A percentile compares a stretch with the other conserved stretches of the same genome.
phyloP scores from a whole-genome alignment of 2,113 vertebrate species.

The Steatornis caripensis region DNA sequence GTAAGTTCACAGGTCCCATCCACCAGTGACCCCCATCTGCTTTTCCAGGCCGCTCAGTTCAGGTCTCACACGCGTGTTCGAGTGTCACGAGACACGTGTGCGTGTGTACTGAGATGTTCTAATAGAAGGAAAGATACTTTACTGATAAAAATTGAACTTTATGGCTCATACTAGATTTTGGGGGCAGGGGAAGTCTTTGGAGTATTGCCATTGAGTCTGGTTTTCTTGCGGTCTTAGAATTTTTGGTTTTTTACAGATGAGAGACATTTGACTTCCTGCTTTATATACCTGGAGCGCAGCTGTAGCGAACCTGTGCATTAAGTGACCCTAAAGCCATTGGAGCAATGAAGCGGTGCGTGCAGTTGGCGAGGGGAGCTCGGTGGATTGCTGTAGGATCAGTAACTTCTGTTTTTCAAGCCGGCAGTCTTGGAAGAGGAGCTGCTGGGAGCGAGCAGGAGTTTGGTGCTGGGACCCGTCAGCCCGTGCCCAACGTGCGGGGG shows the following conservation, averaged over 20 bases:
- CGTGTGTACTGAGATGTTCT: background rate
- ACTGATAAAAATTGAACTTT: background rate
- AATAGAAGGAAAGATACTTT: background rate
- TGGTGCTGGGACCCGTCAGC: background rate
- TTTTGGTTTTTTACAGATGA: background rate
- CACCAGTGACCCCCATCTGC: background rate
- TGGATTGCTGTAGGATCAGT: background rate
- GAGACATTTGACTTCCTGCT: background rate
- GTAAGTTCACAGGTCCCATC: background rate
- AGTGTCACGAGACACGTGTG: rapidly evolving
- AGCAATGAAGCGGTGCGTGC: rapidly evolving
- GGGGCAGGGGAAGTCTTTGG: background rate
- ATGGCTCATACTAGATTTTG: background rate
- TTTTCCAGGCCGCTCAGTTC: background rate
- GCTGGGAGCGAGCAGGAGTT: background rate
- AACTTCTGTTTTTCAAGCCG: background rate
- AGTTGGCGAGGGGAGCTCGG: background rate
- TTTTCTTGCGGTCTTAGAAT: background rate
- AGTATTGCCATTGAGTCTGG: background rate
- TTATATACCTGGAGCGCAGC: rapidly evolving
- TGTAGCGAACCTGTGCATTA: rapidly evolving
- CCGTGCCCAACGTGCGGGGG: rapidly evolving
- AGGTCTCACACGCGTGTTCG: background rate
- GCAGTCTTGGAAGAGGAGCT: background rate
- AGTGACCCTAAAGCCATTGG: background rate